Conservation (phyloP, 2,888 invertebrate genomes). For the Blastobasis lacticolella region DNA sequence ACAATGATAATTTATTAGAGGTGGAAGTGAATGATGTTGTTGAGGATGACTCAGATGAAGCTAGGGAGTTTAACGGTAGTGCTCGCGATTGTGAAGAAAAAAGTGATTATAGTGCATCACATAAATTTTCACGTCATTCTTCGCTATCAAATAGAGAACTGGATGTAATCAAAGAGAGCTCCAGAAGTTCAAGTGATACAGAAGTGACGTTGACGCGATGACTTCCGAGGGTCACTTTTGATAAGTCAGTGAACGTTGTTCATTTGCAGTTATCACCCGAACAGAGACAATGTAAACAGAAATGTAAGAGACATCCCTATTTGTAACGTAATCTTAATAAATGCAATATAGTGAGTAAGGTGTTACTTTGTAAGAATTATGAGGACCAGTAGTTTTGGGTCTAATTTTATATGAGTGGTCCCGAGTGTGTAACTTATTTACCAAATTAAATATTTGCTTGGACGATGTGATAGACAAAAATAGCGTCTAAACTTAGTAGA, state of each 20-base stretch:
- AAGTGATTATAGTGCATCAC: constrained; percentile 52
- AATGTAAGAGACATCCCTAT: constrained; percentile 39
- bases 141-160: constrained; percentile 67
- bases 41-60: constrained; percentile 55
- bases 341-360: background rate
- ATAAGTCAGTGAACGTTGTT: constrained; percentile 57
- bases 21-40: constrained; percentile 58
- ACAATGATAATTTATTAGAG: constrained; percentile 59
- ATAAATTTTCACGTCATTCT: constrained; percentile 65
- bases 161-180: constrained; percentile 70
- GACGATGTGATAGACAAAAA: too few species aligned
- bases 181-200: constrained; percentile 69
- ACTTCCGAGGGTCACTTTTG: constrained; percentile 66
- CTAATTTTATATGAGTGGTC: constrained; percentile 6
- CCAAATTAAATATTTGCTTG: too few species aligned
- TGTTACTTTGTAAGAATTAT: constrained; percentile 8
- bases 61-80: constrained; percentile 46
- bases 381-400: constrained; percentile 51
- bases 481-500: too few species aligned
- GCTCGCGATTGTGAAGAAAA: constrained; percentile 55
- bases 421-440: too few species aligned
- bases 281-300: constrained; percentile 35
- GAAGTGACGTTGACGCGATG: constrained; percentile 71
- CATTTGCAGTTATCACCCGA: constrained; percentile 50
- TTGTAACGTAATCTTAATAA: constrained; percentile 6